A percentile compares a stretch with the other conserved stretches of the same genome.
Evolutionary conservation across 2,797 vertebrate genomes (phyloP).

Genomic region (Centroberyx gerrardi): DNA sequence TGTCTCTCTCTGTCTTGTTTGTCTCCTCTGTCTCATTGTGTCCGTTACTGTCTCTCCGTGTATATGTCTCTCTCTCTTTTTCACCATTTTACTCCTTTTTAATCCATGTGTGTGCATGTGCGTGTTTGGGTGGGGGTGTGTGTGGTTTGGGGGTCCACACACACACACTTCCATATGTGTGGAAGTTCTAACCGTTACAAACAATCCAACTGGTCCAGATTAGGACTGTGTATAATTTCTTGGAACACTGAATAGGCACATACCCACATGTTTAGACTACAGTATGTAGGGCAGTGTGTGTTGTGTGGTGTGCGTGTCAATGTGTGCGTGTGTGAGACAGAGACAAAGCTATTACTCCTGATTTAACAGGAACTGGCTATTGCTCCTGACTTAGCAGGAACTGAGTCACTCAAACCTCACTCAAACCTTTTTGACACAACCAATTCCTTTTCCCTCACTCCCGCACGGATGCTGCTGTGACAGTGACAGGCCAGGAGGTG

Average conservation of each 20-base stretch:
- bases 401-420: conserved; percentile 38
- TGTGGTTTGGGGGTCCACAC: conserved; percentile 2
- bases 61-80: conserved; percentile 15
- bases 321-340: neutral
- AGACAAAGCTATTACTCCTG: conserved; percentile 7
- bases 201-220: conserved; percentile 47
- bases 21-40: neutral
- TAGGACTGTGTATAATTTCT: conserved; percentile 35
- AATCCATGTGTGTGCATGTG: neutral
- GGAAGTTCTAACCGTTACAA: neutral
- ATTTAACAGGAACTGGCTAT: conserved; percentile 33
- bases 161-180: neutral
- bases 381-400: conserved; percentile 34
- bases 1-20: neutral
- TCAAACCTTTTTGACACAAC: conserved; percentile 13
- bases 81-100: conserved; percentile 1
- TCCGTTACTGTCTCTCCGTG: conserved; percentile 2
- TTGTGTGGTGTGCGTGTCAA: conserved; percentile 8
- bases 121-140: neutral
- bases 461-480: neutral
- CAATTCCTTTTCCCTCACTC: conserved; percentile 16
- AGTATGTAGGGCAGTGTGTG: conserved; percentile 25
- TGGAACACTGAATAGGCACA: conserved; percentile 33
- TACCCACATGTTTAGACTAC: conserved; percentile 55
- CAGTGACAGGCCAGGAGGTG: conserved; percentile 58